These are phyloP conservation scores for Ascidia mentula DNA, from an alignment of 23 tunicate genomes.

Conservation along the genomic window DNA sequence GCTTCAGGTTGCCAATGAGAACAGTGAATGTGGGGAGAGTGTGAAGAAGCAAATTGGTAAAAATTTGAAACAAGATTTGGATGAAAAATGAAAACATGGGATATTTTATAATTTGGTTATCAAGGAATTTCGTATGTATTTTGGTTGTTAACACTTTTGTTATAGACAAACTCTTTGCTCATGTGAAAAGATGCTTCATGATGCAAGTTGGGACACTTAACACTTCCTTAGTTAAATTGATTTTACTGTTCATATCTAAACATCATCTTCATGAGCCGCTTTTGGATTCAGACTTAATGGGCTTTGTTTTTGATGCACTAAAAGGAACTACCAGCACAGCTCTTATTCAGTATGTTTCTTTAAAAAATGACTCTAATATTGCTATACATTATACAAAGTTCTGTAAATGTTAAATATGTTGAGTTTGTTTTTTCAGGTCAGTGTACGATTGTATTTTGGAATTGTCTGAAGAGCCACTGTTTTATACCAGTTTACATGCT, in stretches of 20 bases:
- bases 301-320: conserved; percentile 2
- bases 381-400: neutral
- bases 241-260: neutral
- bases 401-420: too few relatives aligned
- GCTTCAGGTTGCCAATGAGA: neutral
- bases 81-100: too few relatives aligned
- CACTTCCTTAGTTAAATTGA: neutral
- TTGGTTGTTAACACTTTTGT: neutral
- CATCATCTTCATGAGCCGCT: neutral
- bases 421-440: neutral
- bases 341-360: neutral
- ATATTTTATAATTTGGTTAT: too few relatives aligned
- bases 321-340: neutral
- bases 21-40: neutral
- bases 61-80: too few relatives aligned
- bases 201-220: neutral
- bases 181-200: neutral
- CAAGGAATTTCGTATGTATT: too few relatives aligned
- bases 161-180: neutral
- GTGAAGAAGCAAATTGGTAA: neutral
- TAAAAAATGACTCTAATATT: neutral
- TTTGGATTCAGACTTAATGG: neutral
- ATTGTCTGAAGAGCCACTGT: neutral
- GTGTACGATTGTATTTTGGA: neutral
- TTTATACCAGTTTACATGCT: neutral